Conservation (phyloP, 2,797 vertebrate species). For the Parauchenoglanis punctatus region DNA sequence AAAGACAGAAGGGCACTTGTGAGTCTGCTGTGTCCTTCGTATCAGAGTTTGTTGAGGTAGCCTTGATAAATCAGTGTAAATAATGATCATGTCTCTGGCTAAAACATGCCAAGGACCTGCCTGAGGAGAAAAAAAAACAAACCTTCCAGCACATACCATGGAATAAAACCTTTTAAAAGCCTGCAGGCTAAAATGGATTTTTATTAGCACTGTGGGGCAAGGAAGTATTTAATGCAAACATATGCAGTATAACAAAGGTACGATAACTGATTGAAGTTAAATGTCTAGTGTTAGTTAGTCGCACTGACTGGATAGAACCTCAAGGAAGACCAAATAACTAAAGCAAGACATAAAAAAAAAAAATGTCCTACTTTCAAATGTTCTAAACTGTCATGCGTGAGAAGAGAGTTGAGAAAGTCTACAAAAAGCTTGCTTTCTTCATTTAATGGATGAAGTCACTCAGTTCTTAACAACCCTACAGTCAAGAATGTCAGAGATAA, state of each 20-base stretch:
- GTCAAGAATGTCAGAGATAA: conserved; percentile 23
- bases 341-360: neutral
- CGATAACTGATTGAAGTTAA: neutral
- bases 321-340: neutral
- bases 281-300: neutral
- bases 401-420: neutral
- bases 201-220: neutral
- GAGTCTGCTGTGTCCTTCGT: conserved; percentile 1
- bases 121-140: neutral
- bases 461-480: conserved; percentile 44
- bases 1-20: conserved; percentile 18
- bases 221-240: neutral
- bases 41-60: neutral
- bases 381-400: neutral
- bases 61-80: neutral
- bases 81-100: conserved; percentile 14
- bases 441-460: conserved; percentile 2
- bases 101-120: neutral
- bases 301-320: neutral
- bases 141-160: neutral
- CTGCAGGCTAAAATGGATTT: conserved; percentile 6
- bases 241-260: neutral
- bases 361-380: neutral
- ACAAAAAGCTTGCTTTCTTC: neutral
- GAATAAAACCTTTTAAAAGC: neutral